These are phyloP conservation scores for Ctenosaura bakeri DNA, from an alignment of 2,797 vertebrate species.

Conservation along the genomic window DNA sequence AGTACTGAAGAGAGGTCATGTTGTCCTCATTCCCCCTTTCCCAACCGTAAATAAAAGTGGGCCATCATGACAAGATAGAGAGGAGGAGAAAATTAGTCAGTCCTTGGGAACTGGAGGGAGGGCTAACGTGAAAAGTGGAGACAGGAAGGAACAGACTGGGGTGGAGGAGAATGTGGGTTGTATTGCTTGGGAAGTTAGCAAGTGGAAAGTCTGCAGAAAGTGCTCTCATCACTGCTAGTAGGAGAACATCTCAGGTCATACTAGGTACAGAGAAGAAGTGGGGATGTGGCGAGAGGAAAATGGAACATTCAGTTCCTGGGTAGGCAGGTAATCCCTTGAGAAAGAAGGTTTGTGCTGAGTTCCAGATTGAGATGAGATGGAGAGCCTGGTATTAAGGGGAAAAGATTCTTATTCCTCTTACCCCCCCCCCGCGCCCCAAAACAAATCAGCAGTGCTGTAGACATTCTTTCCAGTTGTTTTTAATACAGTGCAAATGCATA, in stretches of 20 bases:
- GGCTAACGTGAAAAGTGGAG: not conserved
- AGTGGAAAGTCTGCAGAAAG: not conserved
- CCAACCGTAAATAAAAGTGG: not conserved
- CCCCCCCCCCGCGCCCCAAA: not conserved
- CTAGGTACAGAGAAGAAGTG: not conserved
- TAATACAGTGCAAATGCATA: too few species aligned
- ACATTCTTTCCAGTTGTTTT: not conserved
- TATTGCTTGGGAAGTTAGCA: not conserved
- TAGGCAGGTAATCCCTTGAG: not conserved
- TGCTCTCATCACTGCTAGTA: too few species aligned
- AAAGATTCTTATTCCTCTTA: not conserved
- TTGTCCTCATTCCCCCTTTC: not conserved
- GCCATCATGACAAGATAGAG: not conserved
- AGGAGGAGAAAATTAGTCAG: not conserved
- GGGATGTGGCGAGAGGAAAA: not conserved
- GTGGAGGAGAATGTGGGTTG: not conserved
- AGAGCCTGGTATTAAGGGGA: not conserved
- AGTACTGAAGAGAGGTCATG: conserved; percentile 11
- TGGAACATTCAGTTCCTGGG: not conserved
- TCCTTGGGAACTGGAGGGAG: not conserved
- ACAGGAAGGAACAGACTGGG: not conserved
- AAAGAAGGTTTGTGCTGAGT: not conserved
- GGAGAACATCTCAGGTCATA: not conserved
- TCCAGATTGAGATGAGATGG: not conserved
- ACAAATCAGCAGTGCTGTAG: not conserved